Conservation (phyloP, 2,888 invertebrate species). For the Lacanobia wlatinum region DNA sequence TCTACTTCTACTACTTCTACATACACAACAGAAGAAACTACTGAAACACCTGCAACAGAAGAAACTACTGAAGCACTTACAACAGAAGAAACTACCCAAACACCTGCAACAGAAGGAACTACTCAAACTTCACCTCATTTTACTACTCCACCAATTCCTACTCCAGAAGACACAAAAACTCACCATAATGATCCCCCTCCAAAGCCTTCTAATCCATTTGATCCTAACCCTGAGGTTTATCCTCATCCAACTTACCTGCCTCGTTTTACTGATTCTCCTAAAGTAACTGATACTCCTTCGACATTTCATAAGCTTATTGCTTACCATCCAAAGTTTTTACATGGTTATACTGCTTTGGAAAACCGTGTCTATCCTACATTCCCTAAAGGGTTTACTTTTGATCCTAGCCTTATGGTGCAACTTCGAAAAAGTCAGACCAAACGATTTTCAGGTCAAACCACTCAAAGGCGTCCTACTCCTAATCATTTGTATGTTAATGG, state of each 20-base stretch:
- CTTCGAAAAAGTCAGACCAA: background rate
- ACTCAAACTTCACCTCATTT: background rate
- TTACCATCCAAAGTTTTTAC: background rate
- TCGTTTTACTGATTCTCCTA: background rate
- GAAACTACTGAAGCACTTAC: background rate
- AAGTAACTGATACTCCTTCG: background rate
- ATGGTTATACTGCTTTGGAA: background rate
- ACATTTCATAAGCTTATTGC: too few relatives aligned
- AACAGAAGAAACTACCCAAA: too few relatives aligned
- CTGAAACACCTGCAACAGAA: background rate
- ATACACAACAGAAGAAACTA: background rate
- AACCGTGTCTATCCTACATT: background rate
- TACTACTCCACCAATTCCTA: constrained; percentile 2
- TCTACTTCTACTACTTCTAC: background rate
- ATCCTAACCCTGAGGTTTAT: background rate
- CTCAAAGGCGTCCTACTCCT: background rate
- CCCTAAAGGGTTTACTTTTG: background rate
- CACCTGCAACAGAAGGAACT: background rate
- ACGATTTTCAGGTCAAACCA: background rate
- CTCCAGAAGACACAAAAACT: background rate
- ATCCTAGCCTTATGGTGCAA: background rate
- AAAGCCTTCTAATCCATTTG: too few relatives aligned
- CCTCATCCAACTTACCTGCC: background rate
- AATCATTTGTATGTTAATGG: background rate
- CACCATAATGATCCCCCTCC: background rate